Evolutionary conservation across 1,140 invertebrate genomes (phyloP).

Genomic region (Daktulosphaira vitifoliae): DNA sequence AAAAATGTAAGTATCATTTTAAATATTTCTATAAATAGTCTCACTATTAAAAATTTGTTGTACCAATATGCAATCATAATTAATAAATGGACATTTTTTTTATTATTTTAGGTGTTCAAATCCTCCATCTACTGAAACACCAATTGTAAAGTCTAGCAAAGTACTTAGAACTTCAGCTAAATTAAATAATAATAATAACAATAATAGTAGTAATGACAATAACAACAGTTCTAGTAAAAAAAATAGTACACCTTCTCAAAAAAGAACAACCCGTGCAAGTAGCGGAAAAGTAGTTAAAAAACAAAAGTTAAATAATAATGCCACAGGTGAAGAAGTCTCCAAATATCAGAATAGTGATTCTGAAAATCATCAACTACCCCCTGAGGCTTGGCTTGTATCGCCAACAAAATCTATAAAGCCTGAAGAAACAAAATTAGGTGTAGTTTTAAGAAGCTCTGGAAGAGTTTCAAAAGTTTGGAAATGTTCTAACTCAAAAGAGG

Average conservation of each 20-base stretch:
- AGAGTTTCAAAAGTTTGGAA: slow-evolving; percentile 17
- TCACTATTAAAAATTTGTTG: too few relatives aligned
- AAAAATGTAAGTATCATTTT: slow-evolving; percentile 7
- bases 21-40: too few relatives aligned
- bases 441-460: slow-evolving; percentile 27
- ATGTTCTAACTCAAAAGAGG: neutral
- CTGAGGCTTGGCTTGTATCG: slow-evolving; percentile 5
- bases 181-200: slow-evolving; percentile 23
- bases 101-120: neutral
- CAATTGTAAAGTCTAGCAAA: slow-evolving; percentile 21
- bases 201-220: neutral
- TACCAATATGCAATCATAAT: too few relatives aligned
- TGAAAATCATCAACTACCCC: slow-evolving; percentile 26
- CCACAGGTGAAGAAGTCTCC: neutral
- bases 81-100: too few relatives aligned
- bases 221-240: slow-evolving; percentile 1
- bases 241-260: slow-evolving; percentile 1
- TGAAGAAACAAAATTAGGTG: slow-evolving; percentile 15
- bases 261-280: slow-evolving; percentile 6
- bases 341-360: slow-evolving; percentile 20
- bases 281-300: slow-evolving; percentile 18
- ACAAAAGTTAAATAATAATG: slow-evolving; percentile 13
- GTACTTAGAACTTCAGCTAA: slow-evolving; percentile 28
- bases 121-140: neutral
- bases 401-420: slow-evolving; percentile 11